Evolutionary conservation across 2,113 vertebrate species (phyloP).

Genomic region (Melanostigma gelatinosum): DNA sequence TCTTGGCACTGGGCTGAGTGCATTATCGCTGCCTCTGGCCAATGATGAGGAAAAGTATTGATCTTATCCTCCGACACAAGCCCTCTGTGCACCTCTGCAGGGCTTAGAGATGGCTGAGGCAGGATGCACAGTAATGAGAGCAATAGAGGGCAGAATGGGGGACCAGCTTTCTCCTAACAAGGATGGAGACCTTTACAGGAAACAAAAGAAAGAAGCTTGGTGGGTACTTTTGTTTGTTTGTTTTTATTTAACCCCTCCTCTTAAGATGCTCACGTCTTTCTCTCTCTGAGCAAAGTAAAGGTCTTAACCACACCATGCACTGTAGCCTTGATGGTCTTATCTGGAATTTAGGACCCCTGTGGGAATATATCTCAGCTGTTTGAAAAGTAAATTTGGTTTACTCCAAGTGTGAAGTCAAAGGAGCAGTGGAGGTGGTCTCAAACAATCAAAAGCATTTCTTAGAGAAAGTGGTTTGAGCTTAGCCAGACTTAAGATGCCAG

Average conservation of each 20-base stretch:
- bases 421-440: slow-evolving; percentile 38
- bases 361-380: slow-evolving; percentile 49
- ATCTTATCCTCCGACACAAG: slow-evolving; percentile 70
- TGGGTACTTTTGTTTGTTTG: slow-evolving; percentile 16
- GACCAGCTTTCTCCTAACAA: slow-evolving; percentile 61
- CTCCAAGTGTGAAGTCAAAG: slow-evolving; percentile 48
- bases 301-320: slow-evolving; percentile 38
- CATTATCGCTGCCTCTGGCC: slow-evolving; percentile 67
- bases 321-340: slow-evolving; percentile 42
- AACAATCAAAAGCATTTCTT: slow-evolving; percentile 57
- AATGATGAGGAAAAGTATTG: slow-evolving; percentile 74
- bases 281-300: slow-evolving; percentile 39
- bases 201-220: slow-evolving; percentile 50
- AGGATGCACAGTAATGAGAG: slow-evolving; percentile 72
- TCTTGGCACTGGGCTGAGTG: slow-evolving; percentile 59
- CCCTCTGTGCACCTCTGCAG: slow-evolving; percentile 66
- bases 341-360: slow-evolving; percentile 37
- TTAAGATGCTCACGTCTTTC: slow-evolving; percentile 27
- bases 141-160: slow-evolving; percentile 51
- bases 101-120: slow-evolving; percentile 63
- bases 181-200: slow-evolving; percentile 60
- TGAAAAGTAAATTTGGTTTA: slow-evolving; percentile 63
- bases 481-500: slow-evolving; percentile 26
- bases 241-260: slow-evolving; percentile 29
- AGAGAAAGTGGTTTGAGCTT: slow-evolving; percentile 40